Evolutionary conservation across 2,113 vertebrate species (phyloP).

Genomic region (Taxidea taxus): DNA sequence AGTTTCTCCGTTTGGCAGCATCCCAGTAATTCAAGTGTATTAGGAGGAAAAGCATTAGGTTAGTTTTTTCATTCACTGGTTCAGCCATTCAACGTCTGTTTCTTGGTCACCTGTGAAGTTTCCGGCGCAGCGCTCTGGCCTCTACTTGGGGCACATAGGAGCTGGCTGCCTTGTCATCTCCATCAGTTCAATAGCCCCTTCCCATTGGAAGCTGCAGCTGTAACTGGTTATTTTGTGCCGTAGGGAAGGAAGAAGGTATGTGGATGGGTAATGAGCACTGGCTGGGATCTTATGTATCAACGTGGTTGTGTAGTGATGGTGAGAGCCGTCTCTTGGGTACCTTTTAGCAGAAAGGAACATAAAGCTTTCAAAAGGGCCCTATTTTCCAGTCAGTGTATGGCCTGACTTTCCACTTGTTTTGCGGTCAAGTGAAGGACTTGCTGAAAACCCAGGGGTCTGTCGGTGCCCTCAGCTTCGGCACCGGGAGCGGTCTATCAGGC

Average conservation of each 20-base stretch:
- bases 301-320: not conserved
- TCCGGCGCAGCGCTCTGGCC: not conserved
- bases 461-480: no score
- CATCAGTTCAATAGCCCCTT: not conserved
- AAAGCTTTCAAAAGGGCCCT: not conserved
- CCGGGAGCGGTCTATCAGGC: not conserved
- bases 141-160: not conserved
- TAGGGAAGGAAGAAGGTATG: not conserved
- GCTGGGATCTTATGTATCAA: not conserved
- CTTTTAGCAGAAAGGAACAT: not conserved
- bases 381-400: not conserved
- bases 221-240: not conserved
- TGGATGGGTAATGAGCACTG: not conserved
- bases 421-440: not conserved
- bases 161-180: not conserved
- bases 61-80: not conserved
- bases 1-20: not conserved
- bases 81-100: fast-evolving
- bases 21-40: not conserved
- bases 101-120: not conserved
- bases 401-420: not conserved
- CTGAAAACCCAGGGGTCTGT: not conserved
- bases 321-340: not conserved
- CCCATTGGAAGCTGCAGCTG: not conserved
- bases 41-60: not conserved